A percentile compares a stretch with the other conserved stretches of the same genome.
phyloP scores from a whole-genome alignment of 2,797 vertebrate species.

The Cyclopterus lumpus region DNA sequence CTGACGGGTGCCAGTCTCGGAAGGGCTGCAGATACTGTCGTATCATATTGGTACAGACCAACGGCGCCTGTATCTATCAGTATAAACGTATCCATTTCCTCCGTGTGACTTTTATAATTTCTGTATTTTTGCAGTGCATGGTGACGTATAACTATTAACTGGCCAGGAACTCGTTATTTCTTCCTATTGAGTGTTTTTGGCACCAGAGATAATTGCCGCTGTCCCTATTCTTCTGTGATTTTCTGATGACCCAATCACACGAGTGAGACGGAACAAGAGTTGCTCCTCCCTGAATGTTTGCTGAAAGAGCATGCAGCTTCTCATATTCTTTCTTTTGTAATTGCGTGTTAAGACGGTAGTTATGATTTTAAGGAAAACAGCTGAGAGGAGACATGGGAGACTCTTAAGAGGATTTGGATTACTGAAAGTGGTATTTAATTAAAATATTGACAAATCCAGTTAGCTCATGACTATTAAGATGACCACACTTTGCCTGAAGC shows the following conservation, averaged over 20 bases:
- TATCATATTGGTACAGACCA: background rate
- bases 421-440: background rate
- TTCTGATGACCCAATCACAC: constrained; percentile 26
- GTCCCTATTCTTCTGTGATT: constrained; percentile 37
- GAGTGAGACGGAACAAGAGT: constrained; percentile 8
- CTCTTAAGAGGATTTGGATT: constrained; percentile 2
- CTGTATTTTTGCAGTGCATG: background rate
- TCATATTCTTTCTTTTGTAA: background rate
- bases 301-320: background rate
- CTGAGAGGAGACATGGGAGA: background rate
- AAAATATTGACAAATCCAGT: background rate
- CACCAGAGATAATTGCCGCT: constrained; percentile 29
- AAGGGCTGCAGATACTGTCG: constrained; percentile 8
- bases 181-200: constrained; percentile 59
- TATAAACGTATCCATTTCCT: background rate
- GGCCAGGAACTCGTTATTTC: background rate
- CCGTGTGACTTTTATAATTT: background rate
- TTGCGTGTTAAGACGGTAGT: background rate
- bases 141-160: constrained; percentile 19
- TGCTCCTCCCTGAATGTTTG: constrained; percentile 8
- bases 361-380: constrained; percentile 6
- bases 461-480: too few species aligned
- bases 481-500: too few species aligned
- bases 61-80: background rate
- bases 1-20: constrained; percentile 15